A percentile compares a stretch with the other conserved stretches of the same genome.
These are phyloP conservation scores for Protonibea diacanthus DNA, from an alignment of 2,797 vertebrate genomes.

Conservation along the genomic window DNA sequence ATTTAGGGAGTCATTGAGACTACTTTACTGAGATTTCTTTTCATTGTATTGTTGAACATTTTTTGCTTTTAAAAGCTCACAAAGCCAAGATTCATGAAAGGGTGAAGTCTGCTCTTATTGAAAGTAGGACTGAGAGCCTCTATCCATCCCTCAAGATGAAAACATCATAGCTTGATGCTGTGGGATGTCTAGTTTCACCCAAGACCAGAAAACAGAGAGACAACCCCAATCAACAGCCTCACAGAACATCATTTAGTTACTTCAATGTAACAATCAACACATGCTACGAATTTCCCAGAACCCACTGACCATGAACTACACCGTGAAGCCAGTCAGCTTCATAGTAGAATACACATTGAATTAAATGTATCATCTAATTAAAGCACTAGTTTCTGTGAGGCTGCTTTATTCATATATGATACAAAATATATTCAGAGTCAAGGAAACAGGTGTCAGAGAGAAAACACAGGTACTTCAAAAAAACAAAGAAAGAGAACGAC, in stretches of 20 bases:
- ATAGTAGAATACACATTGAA: background rate
- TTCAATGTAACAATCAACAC: background rate
- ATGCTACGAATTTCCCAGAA: background rate
- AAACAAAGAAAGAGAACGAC: constrained; percentile 47
- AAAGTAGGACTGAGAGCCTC: constrained; percentile 49
- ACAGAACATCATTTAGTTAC: constrained; percentile 59
- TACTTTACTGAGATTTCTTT: constrained; percentile 75
- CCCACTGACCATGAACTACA: constrained; percentile 7
- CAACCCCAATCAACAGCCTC: constrained; percentile 69
- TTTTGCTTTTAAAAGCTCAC: constrained; percentile 58
- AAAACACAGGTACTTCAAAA: constrained; percentile 62
- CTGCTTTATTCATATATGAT: constrained; percentile 71
- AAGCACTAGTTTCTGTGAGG: constrained; percentile 73
- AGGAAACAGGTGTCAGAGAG: constrained; percentile 47
- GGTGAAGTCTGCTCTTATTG: constrained; percentile 56
- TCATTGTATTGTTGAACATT: constrained; percentile 50
- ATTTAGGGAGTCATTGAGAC: constrained; percentile 72
- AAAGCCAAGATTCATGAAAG: constrained; percentile 66
- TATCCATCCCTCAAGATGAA: constrained; percentile 64
- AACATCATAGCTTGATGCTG: constrained; percentile 66
- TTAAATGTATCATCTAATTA: background rate
- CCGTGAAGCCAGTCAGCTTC: background rate
- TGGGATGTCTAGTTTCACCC: constrained; percentile 73
- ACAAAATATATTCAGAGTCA: constrained; percentile 67
- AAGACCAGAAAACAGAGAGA: constrained; percentile 67